Percentiles rank a stretch among this genome's conserved stretches.
Conservation (phyloP, 1,140 invertebrate genomes). For the Sarcophaga peregrina region DNA sequence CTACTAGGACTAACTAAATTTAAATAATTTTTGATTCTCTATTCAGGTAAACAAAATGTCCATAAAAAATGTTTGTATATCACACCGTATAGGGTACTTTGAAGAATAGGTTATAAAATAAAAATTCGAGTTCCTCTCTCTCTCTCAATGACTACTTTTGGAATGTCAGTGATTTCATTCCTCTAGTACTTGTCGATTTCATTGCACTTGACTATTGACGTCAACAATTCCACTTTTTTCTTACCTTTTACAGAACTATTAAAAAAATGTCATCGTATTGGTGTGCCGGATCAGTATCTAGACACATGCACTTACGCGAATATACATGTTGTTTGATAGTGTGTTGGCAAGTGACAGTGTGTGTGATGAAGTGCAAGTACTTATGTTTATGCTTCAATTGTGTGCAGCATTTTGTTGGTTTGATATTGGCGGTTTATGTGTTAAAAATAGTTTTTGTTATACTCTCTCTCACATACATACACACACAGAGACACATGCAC, state of each 20-base stretch:
- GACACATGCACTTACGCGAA: no score
- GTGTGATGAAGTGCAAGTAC: constrained; percentile 26
- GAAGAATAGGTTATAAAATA: neutral
- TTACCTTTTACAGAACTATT: constrained; percentile 2
- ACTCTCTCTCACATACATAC: neutral
- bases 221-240: neutral
- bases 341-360: neutral
- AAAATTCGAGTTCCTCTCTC: no score
- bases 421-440: constrained; percentile 20
- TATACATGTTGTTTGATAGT: no score
- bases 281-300: no score
- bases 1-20: no score
- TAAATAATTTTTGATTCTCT: no score
- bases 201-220: constrained; percentile 21
- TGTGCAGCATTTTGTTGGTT: constrained; percentile 14
- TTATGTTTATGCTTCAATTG: constrained; percentile 27
- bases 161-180: no score
- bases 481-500: neutral
- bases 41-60: no score
- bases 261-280: neutral
- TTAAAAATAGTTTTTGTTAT: neutral
- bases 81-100: neutral
- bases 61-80: no score
- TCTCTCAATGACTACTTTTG: neutral
- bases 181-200: neutral